Conservation (phyloP, 1,140 invertebrate species). For the Scaptomyza hsui region DNA sequence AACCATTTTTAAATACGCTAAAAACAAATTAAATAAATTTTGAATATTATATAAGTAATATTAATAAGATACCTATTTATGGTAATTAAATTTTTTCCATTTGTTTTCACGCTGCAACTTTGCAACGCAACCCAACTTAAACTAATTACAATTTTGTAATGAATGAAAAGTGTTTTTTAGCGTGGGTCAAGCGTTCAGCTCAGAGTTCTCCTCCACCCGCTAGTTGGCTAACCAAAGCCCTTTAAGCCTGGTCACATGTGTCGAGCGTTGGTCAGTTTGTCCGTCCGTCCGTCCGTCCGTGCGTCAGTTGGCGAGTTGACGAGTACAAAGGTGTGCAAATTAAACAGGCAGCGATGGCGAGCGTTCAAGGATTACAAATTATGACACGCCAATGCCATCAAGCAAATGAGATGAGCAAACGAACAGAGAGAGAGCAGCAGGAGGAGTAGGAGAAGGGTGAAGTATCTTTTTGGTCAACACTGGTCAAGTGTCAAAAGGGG, state of each 20-base stretch:
- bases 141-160: constrained; percentile 50
- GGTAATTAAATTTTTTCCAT: no score
- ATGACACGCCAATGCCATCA: constrained; percentile 71
- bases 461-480: constrained; percentile 52
- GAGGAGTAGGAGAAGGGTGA: not conserved
- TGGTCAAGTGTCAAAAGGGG: constrained; percentile 80
- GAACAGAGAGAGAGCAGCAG: no score
- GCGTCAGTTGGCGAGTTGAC: constrained; percentile 27
- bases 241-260: constrained; percentile 64
- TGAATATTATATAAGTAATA: no score
- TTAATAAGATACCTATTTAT: no score
- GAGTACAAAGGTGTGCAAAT: constrained; percentile 77
- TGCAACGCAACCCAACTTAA: constrained; percentile 11
- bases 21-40: no score
- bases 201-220: not conserved
- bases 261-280: constrained; percentile 51
- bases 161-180: constrained; percentile 21
- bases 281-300: no score
- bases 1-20: no score
- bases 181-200: constrained; percentile 9
- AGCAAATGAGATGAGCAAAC: constrained; percentile 55
- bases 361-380: constrained; percentile 80
- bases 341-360: constrained; percentile 76
- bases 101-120: no score
- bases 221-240: constrained; percentile 23